Conservation (phyloP, 2,113 vertebrate genomes). For the Perca flavescens region DNA sequence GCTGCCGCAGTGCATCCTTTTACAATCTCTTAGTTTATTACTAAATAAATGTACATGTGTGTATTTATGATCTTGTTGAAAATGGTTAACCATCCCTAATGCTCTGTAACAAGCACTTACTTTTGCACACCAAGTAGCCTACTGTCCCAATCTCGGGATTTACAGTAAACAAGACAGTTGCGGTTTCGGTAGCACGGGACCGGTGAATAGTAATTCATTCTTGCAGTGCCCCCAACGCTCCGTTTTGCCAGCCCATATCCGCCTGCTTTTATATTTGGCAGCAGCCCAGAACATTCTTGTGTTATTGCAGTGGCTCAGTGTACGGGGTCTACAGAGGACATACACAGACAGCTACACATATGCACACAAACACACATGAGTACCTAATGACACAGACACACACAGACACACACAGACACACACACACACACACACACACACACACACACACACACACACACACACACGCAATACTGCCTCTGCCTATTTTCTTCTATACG, state of each 20-base stretch:
- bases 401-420: conserved; percentile 22
- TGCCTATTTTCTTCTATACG: conserved; percentile 30
- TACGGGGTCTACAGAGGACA: conserved; percentile 8
- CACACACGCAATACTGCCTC: background rate
- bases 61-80: background rate
- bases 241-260: conserved; percentile 41
- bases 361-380: background rate
- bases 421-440: too few species aligned
- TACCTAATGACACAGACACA: conserved; percentile 17
- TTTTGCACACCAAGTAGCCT: background rate
- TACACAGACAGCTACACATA: conserved; percentile 14
- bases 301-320: conserved; percentile 48
- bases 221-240: conserved; percentile 17
- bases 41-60: background rate
- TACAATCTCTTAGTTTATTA: conserved; percentile 7
- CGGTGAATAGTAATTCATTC: conserved; percentile 38
- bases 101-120: background rate
- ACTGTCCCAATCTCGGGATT: background rate
- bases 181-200: background rate
- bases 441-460: too few species aligned
- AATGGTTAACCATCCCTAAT: background rate
- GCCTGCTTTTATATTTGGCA: conserved; percentile 61
- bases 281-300: conserved; percentile 66
- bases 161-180: conserved; percentile 15
- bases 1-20: background rate